Evolutionary conservation across 1,140 invertebrate species (phyloP).

Genomic region (Sesamia nonagrioides): DNA sequence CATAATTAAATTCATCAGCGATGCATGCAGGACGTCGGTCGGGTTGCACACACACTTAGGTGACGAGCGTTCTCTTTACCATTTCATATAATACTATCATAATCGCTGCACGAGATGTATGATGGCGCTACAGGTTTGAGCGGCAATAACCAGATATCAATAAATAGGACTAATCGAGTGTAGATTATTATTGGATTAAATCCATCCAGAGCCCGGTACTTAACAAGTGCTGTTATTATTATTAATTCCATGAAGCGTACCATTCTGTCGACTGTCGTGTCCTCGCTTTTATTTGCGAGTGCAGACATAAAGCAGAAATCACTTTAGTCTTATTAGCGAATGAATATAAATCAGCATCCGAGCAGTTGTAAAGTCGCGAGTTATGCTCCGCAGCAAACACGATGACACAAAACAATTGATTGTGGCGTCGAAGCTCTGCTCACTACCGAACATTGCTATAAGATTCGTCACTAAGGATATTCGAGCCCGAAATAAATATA

Average conservation of each 20-base stretch:
- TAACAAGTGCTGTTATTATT: background rate
- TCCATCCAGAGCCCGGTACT: background rate
- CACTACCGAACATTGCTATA: background rate
- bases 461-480: constrained; percentile 14
- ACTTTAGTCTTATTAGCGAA: constrained; percentile 38
- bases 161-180: constrained; percentile 22
- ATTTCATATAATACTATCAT: background rate
- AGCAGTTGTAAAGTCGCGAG: background rate
- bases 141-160: constrained; percentile 2
- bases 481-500: background rate
- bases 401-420: background rate
- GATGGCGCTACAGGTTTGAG: background rate
- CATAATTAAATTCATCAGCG: too few relatives aligned
- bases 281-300: background rate
- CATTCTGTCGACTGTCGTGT: background rate
- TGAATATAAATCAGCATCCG: constrained; percentile 47
- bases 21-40: background rate
- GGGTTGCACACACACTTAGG: background rate
- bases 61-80: background rate
- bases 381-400: background rate
- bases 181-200: constrained; percentile 2
- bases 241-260: background rate
- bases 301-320: constrained; percentile 45
- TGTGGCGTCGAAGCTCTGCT: background rate
- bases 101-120: background rate